phyloP scores from a whole-genome alignment of 2,113 vertebrate genomes.

The Xenopus tropicalis region DNA sequence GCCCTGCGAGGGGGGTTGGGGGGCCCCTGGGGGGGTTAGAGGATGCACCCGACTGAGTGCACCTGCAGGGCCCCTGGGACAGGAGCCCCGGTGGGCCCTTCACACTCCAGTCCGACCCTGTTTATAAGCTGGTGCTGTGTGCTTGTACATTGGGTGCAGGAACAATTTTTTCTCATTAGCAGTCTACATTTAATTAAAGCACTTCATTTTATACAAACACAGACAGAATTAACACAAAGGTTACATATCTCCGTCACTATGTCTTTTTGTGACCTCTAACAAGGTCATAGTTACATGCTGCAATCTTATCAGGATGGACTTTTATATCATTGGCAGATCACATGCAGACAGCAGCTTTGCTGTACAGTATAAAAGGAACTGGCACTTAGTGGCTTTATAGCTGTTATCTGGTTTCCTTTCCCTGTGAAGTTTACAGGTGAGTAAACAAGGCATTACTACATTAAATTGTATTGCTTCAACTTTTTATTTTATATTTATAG shows the following conservation, averaged over 20 bases:
- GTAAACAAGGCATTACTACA: background rate
- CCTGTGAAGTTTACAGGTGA: background rate
- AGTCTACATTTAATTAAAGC: background rate
- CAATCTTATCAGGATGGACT: conserved; percentile 17
- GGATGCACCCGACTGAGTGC: too few relatives aligned
- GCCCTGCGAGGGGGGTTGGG: too few relatives aligned
- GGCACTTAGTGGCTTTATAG: background rate
- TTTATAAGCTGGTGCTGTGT: background rate
- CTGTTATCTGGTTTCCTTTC: background rate
- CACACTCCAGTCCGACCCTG: too few relatives aligned
- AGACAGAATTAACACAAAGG: background rate
- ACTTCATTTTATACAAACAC: background rate
- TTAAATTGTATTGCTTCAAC: too few relatives aligned
- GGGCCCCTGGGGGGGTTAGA: too few relatives aligned
- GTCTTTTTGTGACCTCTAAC: too few relatives aligned
- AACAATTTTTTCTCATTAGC: background rate
- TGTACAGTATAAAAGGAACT: conserved; percentile 11
- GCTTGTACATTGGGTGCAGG: background rate
- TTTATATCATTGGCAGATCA: conserved; percentile 13
- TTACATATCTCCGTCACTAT: background rate
- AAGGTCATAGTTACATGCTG: too few relatives aligned
- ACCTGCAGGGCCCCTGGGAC: too few relatives aligned
- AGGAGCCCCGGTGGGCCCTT: too few relatives aligned
- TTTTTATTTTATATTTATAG: too few relatives aligned
- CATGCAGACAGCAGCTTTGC: conserved; percentile 1